These are phyloP conservation scores for Lanius ludovicianus DNA, from an alignment of 2,113 vertebrate species.

Conservation along the genomic window DNA sequence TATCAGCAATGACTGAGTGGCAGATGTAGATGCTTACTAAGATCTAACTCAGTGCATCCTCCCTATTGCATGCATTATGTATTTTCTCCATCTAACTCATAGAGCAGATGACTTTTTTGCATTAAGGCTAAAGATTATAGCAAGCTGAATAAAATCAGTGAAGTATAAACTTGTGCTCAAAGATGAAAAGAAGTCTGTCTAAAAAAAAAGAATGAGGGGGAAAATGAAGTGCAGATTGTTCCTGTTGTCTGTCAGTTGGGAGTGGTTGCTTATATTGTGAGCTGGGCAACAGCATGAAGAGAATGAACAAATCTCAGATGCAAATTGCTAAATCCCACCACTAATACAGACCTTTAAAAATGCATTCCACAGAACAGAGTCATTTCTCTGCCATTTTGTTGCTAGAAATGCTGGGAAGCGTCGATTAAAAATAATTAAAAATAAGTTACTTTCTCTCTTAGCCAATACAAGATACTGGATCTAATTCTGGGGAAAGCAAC, in stretches of 20 bases:
- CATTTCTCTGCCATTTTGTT: background rate
- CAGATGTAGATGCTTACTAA: slow-evolving; percentile 48
- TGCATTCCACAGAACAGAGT: background rate
- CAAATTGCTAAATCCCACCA: background rate
- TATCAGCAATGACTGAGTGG: background rate
- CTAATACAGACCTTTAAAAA: background rate
- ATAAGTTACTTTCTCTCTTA: background rate
- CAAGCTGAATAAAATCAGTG: slow-evolving; percentile 12
- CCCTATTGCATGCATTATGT: slow-evolving; percentile 39
- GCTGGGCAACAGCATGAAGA: background rate
- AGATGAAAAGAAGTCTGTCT: background rate
- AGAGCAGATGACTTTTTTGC: slow-evolving; percentile 37
- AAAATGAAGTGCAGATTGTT: background rate
- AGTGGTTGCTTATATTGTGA: background rate
- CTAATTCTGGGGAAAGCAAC: background rate
- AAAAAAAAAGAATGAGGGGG: background rate
- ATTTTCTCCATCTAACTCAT: slow-evolving; percentile 5
- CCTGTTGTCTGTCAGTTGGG: background rate
- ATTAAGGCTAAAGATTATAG: slow-evolving; percentile 10
- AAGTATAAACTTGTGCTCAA: background rate
- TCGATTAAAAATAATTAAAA: background rate
- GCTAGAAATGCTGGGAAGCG: background rate
- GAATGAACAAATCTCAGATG: background rate
- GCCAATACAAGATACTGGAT: background rate
- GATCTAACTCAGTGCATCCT: background rate